Base-by-base conservation (phyloP, 2,113 vertebrate species). In the Alouatta palliata region DNA sequence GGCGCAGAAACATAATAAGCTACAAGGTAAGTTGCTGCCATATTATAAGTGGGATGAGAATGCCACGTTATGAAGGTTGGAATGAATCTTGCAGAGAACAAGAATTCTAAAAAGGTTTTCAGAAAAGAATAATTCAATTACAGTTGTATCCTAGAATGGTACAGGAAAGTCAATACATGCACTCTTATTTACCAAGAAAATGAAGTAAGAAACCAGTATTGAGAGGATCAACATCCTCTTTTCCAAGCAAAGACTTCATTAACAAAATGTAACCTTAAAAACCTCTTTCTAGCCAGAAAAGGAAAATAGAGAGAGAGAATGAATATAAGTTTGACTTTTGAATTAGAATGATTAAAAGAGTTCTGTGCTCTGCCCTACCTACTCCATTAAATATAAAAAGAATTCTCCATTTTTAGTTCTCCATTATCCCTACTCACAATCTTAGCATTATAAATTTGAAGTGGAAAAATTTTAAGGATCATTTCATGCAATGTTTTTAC, bases 381-480 rank as follows among this genome's bases (percentile, higher is more conserved):
- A 87, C 13, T 79, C 82, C 79, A 97, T 98, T 97, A 97, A 97
- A 97, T 97, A 98, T 97, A 91, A 94, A 97, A 96, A 77, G 97
- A 61, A n/a, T 77, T 95, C 66, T 95, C 93, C 93, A 96, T 83
- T 98, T 97, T 97, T 97, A 98, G 97, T 82, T 96, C 23, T 89
- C 88, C 93, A 95, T 95, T 97, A 98, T 82, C 43, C 32, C 23
- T 49, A 13, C 45, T 95, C 82, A 93, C 81, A 96, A 43, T 90
- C 49, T 45, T 88, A 85, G 64, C 82, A 91, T 45, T 25, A 87
- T 5, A 90, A 43, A 95, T 49, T 64, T 85, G 54, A 93, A 95
- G 54, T 88, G 95, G 89, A 97, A 97, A 96, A 54, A 0, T 91
- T 96, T 89, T 73, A 75, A 88, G 30, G 37, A 75, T 84, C 35